Evolutionary conservation across 2,797 vertebrate genomes (phyloP), one percentile per base, ranked within the genome.

Genomic region (Muraenolepis orangiensis): DNA sequence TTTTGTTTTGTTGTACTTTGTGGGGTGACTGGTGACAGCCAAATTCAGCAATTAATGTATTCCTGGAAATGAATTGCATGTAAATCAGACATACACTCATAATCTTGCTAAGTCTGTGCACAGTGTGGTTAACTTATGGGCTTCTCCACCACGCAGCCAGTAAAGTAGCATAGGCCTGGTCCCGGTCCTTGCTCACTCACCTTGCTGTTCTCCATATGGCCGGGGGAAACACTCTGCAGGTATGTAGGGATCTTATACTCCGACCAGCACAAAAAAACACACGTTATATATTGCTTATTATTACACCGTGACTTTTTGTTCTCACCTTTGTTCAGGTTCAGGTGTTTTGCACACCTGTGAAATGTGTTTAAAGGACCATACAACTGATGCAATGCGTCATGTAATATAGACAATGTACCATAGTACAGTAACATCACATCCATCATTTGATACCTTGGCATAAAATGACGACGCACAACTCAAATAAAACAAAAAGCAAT

Each of bases 131-230:
- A 11, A 61, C n/a, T 20, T 6, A n/a, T 42, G 6, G 51, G 51
- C 51, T 3, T 61, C 51, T 12, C 51, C 51, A 64, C 26, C 26
- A 26, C 26, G 57, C 57, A 26, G n/a, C 3, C 31, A 36, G 67
- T 29, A 71, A 12, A 34, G 66, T 77, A 34, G 8, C 36, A 38
- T 26, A 28, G 57, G 23, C 28, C 26, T 30, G 11, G 26, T 30
- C 28, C 26, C 18, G 11, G 26, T 30, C 28, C 23, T 66, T 70
- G 30, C 72, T 69, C 71, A 78, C 69, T 90, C 90, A 94, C 94
- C 93, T 94, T 94, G 84, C 66, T 87, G 82, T 70, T 92, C 80
- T 94, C 93, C 93, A 94, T 94, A 69, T 57, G 40, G 40, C 72
- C 79, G 42, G 42, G 70, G 78, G n/a, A 28, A 23, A 26, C 57